A percentile compares a stretch with the other conserved stretches of the same genome.
phyloP scores from a whole-genome alignment of 1,140 invertebrate species.

The Wasmannia auropunctata region DNA sequence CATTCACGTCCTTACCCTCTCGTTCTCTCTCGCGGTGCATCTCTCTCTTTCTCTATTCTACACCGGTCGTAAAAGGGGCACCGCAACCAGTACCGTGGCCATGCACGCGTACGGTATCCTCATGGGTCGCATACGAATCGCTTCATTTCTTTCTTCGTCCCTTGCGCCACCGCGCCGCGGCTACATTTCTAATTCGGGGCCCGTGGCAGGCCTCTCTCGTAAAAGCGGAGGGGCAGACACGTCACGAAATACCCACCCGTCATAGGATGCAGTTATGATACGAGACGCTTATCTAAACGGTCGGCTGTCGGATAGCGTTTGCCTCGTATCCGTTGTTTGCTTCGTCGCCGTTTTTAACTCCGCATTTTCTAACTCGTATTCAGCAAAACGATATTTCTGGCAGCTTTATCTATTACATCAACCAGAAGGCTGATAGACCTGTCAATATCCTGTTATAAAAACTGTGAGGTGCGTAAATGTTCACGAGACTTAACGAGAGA shows the following conservation, averaged over 20 bases:
- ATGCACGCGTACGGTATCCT: slow-evolving; percentile 52
- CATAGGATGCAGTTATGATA: slow-evolving; percentile 66
- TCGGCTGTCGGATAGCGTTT: neutral
- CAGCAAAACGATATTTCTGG: neutral
- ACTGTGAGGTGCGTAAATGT: neutral
- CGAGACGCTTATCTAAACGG: slow-evolving; percentile 54
- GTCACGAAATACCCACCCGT: slow-evolving; percentile 38
- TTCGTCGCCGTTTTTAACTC: neutral
- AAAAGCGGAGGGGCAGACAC: slow-evolving; percentile 32
- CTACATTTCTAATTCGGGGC: slow-evolving; percentile 73
- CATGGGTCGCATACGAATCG: slow-evolving; percentile 78
- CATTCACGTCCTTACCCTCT: slow-evolving; percentile 40
- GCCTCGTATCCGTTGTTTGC: neutral
- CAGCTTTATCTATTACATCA: neutral
- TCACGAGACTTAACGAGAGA: neutral
- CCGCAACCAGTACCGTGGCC: slow-evolving; percentile 54
- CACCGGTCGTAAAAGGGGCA: slow-evolving; percentile 65
- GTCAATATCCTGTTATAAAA: neutral
- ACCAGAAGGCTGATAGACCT: neutral
- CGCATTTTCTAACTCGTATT: too few relatives aligned
- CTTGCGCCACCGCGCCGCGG: slow-evolving; percentile 7
- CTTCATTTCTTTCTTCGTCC: slow-evolving; percentile 73
- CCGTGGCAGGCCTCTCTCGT: slow-evolving; percentile 30
- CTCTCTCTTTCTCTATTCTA: neutral
- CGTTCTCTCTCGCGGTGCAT: neutral